These are phyloP conservation scores for Diadegma fenestrale DNA, from an alignment of 2,888 invertebrate genomes.

Conservation along the genomic window DNA sequence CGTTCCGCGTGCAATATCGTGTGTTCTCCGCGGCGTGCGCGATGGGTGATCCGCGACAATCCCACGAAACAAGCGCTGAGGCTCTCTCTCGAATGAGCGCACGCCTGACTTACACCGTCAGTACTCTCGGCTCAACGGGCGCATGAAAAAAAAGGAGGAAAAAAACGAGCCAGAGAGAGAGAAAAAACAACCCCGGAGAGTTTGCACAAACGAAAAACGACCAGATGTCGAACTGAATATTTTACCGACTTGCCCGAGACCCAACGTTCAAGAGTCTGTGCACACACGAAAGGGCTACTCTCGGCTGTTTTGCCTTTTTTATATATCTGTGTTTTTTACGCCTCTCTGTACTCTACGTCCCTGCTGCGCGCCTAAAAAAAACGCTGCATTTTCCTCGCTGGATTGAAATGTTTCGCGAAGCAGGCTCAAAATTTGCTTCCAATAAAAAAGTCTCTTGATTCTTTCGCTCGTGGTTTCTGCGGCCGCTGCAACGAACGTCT, in stretches of 20 bases:
- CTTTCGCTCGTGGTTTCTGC: too few relatives aligned
- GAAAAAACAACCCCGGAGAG: constrained; percentile 73
- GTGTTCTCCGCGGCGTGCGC: too few relatives aligned
- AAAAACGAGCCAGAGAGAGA: background rate
- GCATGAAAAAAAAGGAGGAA: background rate
- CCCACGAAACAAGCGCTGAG: constrained; percentile 81
- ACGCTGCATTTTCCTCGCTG: too few relatives aligned
- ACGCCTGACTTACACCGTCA: constrained; percentile 82
- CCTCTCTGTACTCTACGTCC: too few relatives aligned
- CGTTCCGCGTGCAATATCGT: constrained; percentile 71
- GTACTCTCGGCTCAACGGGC: constrained; percentile 83
- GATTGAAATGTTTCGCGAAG: too few relatives aligned
- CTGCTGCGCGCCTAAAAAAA: too few relatives aligned
- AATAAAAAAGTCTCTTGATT: too few relatives aligned
- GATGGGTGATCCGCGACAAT: constrained; percentile 78
- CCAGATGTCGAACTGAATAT: constrained; percentile 83
- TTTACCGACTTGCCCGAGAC: constrained; percentile 73
- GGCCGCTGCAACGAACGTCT: too few relatives aligned
- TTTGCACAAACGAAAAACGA: constrained; percentile 81
- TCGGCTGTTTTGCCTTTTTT: background rate
- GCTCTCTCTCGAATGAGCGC: constrained; percentile 80
- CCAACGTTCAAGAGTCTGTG: constrained; percentile 38
- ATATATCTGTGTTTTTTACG: background rate
- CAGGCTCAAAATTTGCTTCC: too few relatives aligned
- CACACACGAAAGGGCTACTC: background rate